Evolutionary conservation across 2,113 vertebrate genomes (phyloP).

Genomic region (Carettochelys insculpta): DNA sequence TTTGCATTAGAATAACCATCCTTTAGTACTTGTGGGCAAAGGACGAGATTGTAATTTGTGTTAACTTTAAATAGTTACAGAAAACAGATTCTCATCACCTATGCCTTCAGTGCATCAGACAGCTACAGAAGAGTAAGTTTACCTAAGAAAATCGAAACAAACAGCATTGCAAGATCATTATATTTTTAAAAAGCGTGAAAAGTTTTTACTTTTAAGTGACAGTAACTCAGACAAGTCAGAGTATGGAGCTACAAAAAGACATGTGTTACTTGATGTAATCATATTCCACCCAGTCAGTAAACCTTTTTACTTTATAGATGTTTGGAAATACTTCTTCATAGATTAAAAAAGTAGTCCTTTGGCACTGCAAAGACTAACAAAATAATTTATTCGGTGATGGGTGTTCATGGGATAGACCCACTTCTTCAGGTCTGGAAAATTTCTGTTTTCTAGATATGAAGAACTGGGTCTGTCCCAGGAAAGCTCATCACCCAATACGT

Average conservation of each 20-base stretch:
- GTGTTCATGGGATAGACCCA: too few relatives aligned
- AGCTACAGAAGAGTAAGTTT: background rate
- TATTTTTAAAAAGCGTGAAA: background rate
- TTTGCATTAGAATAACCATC: background rate
- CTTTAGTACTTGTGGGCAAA: background rate
- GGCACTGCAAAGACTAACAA: too few relatives aligned
- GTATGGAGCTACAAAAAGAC: background rate
- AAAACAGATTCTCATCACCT: background rate
- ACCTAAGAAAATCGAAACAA: background rate
- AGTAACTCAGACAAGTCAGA: background rate
- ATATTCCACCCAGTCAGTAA: background rate
- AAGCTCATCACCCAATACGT: too few relatives aligned
- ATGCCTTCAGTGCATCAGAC: background rate
- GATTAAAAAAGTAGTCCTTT: too few relatives aligned
- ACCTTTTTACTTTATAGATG: background rate
- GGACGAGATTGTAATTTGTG: background rate
- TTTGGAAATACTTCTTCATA: background rate
- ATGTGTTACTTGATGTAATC: background rate
- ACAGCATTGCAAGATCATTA: background rate
- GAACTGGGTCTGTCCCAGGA: too few relatives aligned
- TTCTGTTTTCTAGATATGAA: too few relatives aligned
- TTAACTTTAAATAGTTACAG: background rate
- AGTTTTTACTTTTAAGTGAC: background rate
- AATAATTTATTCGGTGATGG: too few relatives aligned
- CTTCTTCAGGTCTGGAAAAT: too few relatives aligned